A percentile compares a stretch with the other conserved stretches of the same genome.
These are phyloP conservation scores for Caenorhabditis panamensis DNA, from an alignment of 2,888 invertebrate genomes.

Conservation along the genomic window DNA sequence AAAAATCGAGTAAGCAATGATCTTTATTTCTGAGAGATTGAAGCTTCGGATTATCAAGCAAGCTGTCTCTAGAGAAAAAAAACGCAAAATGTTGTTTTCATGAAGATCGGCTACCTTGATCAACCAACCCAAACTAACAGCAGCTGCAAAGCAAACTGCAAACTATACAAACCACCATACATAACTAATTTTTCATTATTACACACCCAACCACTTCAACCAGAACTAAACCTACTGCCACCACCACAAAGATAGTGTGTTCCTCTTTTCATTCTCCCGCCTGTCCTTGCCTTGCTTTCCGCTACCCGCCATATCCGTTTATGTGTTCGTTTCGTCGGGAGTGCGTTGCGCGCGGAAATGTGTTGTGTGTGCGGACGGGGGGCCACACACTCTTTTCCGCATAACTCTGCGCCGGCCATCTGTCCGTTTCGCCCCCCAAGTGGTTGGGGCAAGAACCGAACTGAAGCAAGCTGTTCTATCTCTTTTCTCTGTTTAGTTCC, in stretches of 20 bases:
- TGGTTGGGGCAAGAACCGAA: slow-evolving; percentile 1
- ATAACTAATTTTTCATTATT: too few relatives aligned
- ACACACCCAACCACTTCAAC: too few relatives aligned
- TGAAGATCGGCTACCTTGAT: neutral
- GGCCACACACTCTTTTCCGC: slow-evolving; percentile 9
- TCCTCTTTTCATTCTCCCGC: slow-evolving; percentile 1
- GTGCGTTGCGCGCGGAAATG: slow-evolving; percentile 3
- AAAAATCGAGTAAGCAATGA: neutral
- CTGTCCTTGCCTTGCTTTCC: slow-evolving; percentile 22
- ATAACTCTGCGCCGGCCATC: slow-evolving; percentile 9
- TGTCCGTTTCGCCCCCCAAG: neutral
- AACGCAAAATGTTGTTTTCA: neutral
- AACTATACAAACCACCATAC: too few relatives aligned
- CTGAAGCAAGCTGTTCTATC: slow-evolving; percentile 38
- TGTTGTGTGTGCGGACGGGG: slow-evolving; percentile 29
- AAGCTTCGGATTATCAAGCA: neutral
- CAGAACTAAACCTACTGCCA: neutral
- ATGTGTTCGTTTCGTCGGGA: slow-evolving; percentile 45
- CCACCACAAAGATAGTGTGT: slow-evolving; percentile 11
- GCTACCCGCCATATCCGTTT: slow-evolving; percentile 48
- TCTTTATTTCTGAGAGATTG: neutral
- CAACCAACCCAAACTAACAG: too few relatives aligned
- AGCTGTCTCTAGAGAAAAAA: slow-evolving; percentile 6
- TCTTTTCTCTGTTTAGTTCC: slow-evolving; percentile 51
- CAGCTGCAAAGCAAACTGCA: too few relatives aligned